Base-by-base conservation (phyloP, 2,888 invertebrate genomes). In the Callimorpha dominula region DNA sequence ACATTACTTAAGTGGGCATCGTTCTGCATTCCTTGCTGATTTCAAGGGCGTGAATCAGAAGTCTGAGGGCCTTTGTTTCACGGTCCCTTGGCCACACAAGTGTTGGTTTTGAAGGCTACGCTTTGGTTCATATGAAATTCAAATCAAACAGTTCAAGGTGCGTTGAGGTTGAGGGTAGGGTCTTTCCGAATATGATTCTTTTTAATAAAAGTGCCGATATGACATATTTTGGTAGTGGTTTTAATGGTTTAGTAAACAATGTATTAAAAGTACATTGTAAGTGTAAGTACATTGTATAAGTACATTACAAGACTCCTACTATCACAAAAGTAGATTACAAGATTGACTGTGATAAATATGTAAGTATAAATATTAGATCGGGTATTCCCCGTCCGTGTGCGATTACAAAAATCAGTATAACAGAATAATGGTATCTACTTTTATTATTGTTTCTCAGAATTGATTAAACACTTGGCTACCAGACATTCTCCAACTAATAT, bases 91-190 rank as follows among this genome's bases (percentile, higher is more conserved):
- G 70, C 70, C 70, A 70, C 70, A 78, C 75, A 71, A 87, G 87
- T 87, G 85, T 85, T 85, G 82, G 76, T 78, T 78, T 83, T 81
- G 82, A 78, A 77, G 72, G 63, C 65, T 71, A 77, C 77, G 73
- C 54, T 54, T 71, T 54, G 74, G 78, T 81, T 82, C 77, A 83
- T 87, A 88, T 88, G 86, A 87, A 87, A 80, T 87, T 85, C 81
- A 86, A 86, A 87, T 87, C 77, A 75, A 70, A 72, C 71, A 49
- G 57, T 49, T 31, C 65, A 65, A 50, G 14, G 50, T 49, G 49
- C 49, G 31, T 20, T 49, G 62, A 31, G 17, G 1, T 49, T n/a
- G 3, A 57, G 65, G 60, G 65, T 42, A 31, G 15, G 4, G n/a
- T 31, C 43, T 17, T 68, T 64, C 49, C 50, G 20, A 68, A 57